These are phyloP conservation scores for Heliornis fulica DNA, from an alignment of 2,113 vertebrate genomes.

Conservation along the genomic window DNA sequence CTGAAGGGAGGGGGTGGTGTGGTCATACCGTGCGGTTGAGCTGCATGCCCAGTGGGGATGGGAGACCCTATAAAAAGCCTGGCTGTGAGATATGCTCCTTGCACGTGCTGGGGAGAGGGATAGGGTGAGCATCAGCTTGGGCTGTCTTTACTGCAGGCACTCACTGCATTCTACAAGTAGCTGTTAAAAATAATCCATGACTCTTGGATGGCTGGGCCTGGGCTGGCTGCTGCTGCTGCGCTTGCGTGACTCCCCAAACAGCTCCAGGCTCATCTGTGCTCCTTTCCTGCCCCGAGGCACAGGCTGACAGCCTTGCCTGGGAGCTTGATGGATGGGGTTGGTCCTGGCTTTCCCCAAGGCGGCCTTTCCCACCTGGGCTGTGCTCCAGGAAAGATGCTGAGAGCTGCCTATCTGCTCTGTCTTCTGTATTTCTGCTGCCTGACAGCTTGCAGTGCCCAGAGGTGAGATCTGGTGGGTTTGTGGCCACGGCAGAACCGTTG, in stretches of 20 bases:
- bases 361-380: not conserved
- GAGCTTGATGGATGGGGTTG: not conserved
- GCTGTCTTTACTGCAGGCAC: not conserved
- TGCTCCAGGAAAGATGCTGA: not conserved
- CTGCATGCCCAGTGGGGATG: not conserved
- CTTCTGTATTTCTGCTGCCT: not conserved
- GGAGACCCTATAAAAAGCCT: conserved; percentile 47
- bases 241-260: not conserved
- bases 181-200: not conserved
- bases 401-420: not conserved
- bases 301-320: not conserved
- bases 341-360: not conserved
- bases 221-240: not conserved
- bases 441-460: not conserved
- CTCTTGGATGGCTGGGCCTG: not conserved
- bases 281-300: not conserved
- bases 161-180: not conserved
- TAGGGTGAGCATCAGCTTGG: not conserved
- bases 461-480: not conserved
- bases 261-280: not conserved
- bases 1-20: not conserved
- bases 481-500: not conserved
- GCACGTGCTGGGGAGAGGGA: not conserved
- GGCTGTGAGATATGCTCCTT: not conserved
- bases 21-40: not conserved